Conservation (phyloP, 2,113 vertebrate genomes). For the Nettapus auritus region DNA sequence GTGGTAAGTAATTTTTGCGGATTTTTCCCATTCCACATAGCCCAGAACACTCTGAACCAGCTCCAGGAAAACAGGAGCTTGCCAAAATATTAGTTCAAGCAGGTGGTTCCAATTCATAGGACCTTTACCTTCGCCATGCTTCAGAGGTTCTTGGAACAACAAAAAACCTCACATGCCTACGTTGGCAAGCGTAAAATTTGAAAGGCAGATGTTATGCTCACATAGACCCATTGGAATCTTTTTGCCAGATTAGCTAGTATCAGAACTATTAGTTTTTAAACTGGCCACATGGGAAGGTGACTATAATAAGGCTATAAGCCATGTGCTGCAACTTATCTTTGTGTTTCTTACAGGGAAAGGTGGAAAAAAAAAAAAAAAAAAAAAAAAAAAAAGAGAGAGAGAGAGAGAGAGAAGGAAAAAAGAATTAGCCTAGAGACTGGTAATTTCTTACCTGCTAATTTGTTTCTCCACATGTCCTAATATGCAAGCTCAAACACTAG, state of each 20-base stretch:
- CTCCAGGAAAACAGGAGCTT: slow-evolving; percentile 31
- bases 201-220: slow-evolving; percentile 65
- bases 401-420: too few species aligned
- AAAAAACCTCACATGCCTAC: background rate
- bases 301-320: slow-evolving; percentile 30
- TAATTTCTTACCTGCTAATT: slow-evolving; percentile 23
- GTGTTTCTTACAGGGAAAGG: background rate
- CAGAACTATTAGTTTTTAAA: slow-evolving; percentile 65
- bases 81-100: slow-evolving; percentile 58
- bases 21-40: slow-evolving; percentile 30
- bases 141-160: slow-evolving; percentile 60
- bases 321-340: slow-evolving; percentile 25
- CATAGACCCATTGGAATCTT: slow-evolving; percentile 28
- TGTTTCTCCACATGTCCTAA: background rate
- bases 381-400: background rate
- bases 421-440: background rate
- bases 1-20: background rate
- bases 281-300: slow-evolving; percentile 37
- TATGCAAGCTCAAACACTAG: slow-evolving; percentile 12
- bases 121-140: slow-evolving; percentile 42
- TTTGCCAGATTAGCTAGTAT: slow-evolving; percentile 58
- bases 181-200: slow-evolving; percentile 4
- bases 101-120: slow-evolving; percentile 58
- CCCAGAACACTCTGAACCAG: background rate
- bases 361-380: background rate